Conservation (phyloP, 1,140 invertebrate species). For the Drosophila simulans region DNA sequence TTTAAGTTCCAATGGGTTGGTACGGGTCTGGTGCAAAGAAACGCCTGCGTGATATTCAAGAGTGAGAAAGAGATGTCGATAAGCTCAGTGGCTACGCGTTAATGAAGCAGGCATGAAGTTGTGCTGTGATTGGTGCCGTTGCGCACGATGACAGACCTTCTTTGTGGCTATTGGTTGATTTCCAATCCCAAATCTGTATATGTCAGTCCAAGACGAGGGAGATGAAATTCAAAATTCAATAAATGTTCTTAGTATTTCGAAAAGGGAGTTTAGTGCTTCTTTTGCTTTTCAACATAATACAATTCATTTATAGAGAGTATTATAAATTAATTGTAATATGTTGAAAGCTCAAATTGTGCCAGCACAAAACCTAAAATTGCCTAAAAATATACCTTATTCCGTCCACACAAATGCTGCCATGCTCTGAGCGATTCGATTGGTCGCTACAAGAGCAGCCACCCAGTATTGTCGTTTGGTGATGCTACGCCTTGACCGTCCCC, state of each 20-base stretch:
- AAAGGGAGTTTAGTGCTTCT: no score
- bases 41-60: slow-evolving; percentile 10
- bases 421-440: slow-evolving; percentile 20
- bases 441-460: slow-evolving; percentile 11
- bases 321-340: no score
- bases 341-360: no score
- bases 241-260: neutral
- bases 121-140: slow-evolving; percentile 64
- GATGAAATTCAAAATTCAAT: neutral
- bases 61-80: slow-evolving; percentile 34
- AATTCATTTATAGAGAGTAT: no score
- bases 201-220: neutral
- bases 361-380: neutral
- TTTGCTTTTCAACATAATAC: no score
- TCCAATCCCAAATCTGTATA: neutral
- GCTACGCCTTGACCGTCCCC: slow-evolving; percentile 33
- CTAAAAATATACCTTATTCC: slow-evolving; percentile 4
- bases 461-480: slow-evolving; percentile 15
- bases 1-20: slow-evolving; percentile 25
- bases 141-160: slow-evolving; percentile 27
- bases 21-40: slow-evolving; percentile 10
- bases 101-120: slow-evolving; percentile 39
- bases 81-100: slow-evolving; percentile 31
- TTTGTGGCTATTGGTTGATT: slow-evolving; percentile 65
- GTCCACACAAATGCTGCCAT: neutral